phyloP scores from a whole-genome alignment of 2,113 vertebrate genomes.

The Thermophis baileyi region DNA sequence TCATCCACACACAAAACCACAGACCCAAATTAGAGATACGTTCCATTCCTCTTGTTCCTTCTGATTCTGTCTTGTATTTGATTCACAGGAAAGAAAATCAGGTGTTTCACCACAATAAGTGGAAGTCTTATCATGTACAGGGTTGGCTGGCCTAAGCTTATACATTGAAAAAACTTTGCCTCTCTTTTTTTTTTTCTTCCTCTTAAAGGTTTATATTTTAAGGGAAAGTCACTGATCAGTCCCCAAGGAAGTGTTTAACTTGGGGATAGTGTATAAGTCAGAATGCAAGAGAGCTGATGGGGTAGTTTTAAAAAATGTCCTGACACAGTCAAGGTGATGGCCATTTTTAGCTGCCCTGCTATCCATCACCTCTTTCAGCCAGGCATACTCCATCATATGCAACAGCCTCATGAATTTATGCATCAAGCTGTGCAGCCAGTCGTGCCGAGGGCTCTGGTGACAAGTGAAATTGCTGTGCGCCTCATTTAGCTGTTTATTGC shows the following conservation, averaged over 20 bases:
- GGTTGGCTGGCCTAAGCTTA: conserved; percentile 33
- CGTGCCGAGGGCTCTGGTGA: conserved; percentile 83
- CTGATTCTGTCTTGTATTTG: conserved; percentile 29
- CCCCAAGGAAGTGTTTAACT: conserved; percentile 56
- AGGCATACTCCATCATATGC: conserved; percentile 85
- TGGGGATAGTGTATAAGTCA: conserved; percentile 68
- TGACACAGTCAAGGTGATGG: conserved; percentile 87
- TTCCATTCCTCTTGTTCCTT: not conserved
- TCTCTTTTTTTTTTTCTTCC: not conserved
- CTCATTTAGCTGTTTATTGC: conserved; percentile 88
- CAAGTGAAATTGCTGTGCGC: conserved; percentile 86
- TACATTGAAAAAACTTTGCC: conserved; percentile 43
- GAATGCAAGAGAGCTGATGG: conserved; percentile 78
- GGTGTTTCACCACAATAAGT: conserved; percentile 43
- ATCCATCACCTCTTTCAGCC: conserved; percentile 85
- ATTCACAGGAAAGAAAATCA: conserved; percentile 45
- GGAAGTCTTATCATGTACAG: conserved; percentile 46
- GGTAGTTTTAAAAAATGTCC: conserved; percentile 83
- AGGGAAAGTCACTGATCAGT: conserved; percentile 60
- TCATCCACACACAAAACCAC: not conserved
- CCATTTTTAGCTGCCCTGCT: conserved; percentile 84
- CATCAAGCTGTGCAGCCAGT: conserved; percentile 86
- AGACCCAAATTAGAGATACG: not conserved
- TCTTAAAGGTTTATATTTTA: conserved; percentile 25
- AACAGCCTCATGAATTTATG: conserved; percentile 88